Evolutionary conservation across 2,113 vertebrate species (phyloP), one percentile per base, ranked within the genome.

Genomic region (Trachemys scripta): DNA sequence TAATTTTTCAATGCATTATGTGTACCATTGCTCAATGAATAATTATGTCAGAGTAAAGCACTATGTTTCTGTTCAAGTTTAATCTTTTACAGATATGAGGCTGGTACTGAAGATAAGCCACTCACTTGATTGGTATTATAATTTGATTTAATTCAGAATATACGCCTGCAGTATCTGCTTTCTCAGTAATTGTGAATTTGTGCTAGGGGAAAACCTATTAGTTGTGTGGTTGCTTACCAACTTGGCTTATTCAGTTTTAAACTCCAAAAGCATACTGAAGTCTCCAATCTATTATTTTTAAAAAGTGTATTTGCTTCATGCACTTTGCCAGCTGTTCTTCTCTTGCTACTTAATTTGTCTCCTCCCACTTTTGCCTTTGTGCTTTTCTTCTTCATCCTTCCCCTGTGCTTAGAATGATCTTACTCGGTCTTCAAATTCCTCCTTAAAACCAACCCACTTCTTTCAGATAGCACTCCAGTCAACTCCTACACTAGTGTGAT

Each of bases 121-220:
- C 85, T 95, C 86, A 75, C 85, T 95, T 93, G 91, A 97, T 94
- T 87, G 31, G 53, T 79, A 93, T 87, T 96, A 87, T 75, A 88
- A 93, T 93, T 93, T 81, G 72, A 88, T 95, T 91, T 91, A 79
- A 54, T 87, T 88, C 85, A 97, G 94, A 95, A 87, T 94, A 75
- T 87, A 47, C 59, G 65, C 75, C 92, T 88, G 79, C 53, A 90
- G 83, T 94, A 59, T 82, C 57, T 93, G 19, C 85, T 95, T 94
- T 94, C 81, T 92, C 90, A 85, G 87, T 56, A 87, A 50, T 0
- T 0, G 84, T 45, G 45, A 75, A 82, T 20, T 57, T 81, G 56
- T 0, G 0, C 81, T 84, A 79, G 53, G 86, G 27, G 83, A 92
- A 88, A 10, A 24, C 27, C 84, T 92, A 62, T 90, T 93, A 65